These are phyloP conservation scores for Oostethus manadensis DNA, from an alignment of 2,113 vertebrate species.

Conservation along the genomic window DNA sequence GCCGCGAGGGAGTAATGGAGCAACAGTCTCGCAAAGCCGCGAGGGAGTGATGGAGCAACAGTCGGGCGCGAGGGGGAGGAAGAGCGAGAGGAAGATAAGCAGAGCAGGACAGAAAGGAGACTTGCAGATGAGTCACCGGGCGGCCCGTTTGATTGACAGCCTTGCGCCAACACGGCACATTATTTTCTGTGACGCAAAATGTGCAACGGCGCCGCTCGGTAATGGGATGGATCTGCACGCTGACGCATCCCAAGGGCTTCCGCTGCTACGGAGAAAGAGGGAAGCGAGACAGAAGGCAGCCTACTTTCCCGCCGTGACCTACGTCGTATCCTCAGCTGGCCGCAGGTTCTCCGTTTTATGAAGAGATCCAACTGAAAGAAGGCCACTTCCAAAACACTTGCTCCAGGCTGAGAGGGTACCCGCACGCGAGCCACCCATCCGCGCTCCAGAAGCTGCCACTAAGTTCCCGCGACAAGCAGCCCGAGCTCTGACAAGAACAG, in stretches of 20 bases:
- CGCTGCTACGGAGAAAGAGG: constrained; percentile 37
- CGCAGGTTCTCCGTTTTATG: background rate
- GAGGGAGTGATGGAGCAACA: too few relatives aligned
- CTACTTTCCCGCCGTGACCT: constrained; percentile 7
- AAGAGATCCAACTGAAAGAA: background rate
- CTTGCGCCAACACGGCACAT: constrained; percentile 3
- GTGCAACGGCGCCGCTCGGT: too few relatives aligned
- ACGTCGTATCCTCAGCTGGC: constrained; percentile 11
- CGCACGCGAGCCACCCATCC: too few relatives aligned
- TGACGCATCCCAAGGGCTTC: constrained; percentile 55
- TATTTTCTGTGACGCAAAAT: constrained; percentile 1
- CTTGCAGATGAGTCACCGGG: constrained; percentile 47
- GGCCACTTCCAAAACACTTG: constrained; percentile 5
- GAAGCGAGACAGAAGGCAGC: constrained; percentile 14
- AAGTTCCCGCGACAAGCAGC: too few relatives aligned
- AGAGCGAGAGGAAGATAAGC: constrained; percentile 54
- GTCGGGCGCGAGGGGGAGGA: constrained; percentile 17
- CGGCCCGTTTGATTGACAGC: constrained; percentile 43
- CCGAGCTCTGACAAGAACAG: too few relatives aligned
- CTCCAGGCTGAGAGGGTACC: too few relatives aligned
- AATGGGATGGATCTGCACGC: constrained; percentile 63
- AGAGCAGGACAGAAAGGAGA: constrained; percentile 45
- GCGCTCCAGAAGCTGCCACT: too few relatives aligned
- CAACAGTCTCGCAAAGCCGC: too few relatives aligned
- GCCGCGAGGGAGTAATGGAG: too few relatives aligned